Evolutionary conservation across 2,888 invertebrate genomes (phyloP).

Genomic region (Halictus ligatus): DNA sequence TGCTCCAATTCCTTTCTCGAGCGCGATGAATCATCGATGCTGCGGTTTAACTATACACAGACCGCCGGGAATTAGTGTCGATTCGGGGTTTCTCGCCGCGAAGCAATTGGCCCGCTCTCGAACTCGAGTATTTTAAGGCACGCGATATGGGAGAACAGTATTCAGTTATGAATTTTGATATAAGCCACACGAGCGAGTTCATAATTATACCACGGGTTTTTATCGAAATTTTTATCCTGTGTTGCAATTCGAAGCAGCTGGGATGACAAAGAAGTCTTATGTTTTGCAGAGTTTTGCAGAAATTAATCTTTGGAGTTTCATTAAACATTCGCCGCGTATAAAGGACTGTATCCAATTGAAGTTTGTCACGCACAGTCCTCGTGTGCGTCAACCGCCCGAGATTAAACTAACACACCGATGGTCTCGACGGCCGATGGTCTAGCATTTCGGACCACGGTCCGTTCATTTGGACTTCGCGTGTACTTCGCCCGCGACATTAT

Average conservation of each 20-base stretch:
- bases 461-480: conserved; percentile 34
- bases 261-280: too few species aligned
- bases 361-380: background rate
- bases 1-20: background rate
- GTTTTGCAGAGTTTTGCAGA: too few species aligned
- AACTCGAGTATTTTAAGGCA: background rate
- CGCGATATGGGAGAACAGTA: background rate
- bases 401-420: conserved; percentile 38
- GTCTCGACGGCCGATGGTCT: conserved; percentile 2
- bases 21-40: conserved; percentile 2
- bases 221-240: background rate
- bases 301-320: background rate
- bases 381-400: background rate
- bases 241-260: background rate
- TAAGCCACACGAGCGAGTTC: background rate
- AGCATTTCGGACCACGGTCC: conserved; percentile 7
- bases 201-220: background rate
- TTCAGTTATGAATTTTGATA: background rate
- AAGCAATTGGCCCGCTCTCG: background rate
- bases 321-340: background rate
- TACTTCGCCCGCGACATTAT: conserved; percentile 64
- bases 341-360: background rate
- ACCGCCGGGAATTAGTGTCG: background rate
- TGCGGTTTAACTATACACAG: background rate
- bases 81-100: background rate